Evolutionary conservation across 2,113 vertebrate species (phyloP), one percentile per base, ranked within the genome.

Genomic region (Melanocharis versteri): DNA sequence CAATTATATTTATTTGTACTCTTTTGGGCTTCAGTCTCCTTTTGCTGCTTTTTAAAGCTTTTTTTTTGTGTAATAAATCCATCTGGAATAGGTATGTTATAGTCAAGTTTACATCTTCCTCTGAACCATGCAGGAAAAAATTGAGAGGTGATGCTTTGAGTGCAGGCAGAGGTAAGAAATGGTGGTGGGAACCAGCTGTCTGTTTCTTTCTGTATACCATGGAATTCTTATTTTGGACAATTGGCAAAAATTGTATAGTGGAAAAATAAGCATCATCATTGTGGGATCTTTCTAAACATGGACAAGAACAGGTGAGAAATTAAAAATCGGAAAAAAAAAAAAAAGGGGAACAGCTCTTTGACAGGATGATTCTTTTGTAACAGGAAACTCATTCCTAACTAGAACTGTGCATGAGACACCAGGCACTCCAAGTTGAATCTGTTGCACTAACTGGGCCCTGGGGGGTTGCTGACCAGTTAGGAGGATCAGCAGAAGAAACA

Each of bases 401-500:
- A 48, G 62, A 61, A 28, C 53, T 56, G 45, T 61, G 24, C 40
- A 33, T 73, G 76, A 91, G 90, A 82, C 87, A 83, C 33, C 93
- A 80, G 64, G 81, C 94, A 65, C 15, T 90, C 50, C 14, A 31
- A 50, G 21, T 22, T 89, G 94, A 66, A 81, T 94, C 94, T 60
- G 54, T 87, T 82, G 78, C n/a, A 45, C 78, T 96, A 84, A 95
- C 45, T 90, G 47, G 95, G 69, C 94, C 79, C 90, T 68, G 39
- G 89, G 88, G 96, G 79, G 33, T 92, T 97, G 61, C 92, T 96
- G 54, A 85, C 83, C 65, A 87, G 51, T 84, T 84, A 95, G 78
- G 87, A 97, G 90, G 54, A 96, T 97, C 93, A 96, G 96, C 81
- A 96, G 78, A 88, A 97, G 73, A 94, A 96, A 97, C 71, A 97